Percentiles rank a stretch among this genome's conserved stretches.
These are phyloP conservation scores for Diglossa cyanea DNA, from an alignment of 2,797 vertebrate species.

Conservation along the genomic window DNA sequence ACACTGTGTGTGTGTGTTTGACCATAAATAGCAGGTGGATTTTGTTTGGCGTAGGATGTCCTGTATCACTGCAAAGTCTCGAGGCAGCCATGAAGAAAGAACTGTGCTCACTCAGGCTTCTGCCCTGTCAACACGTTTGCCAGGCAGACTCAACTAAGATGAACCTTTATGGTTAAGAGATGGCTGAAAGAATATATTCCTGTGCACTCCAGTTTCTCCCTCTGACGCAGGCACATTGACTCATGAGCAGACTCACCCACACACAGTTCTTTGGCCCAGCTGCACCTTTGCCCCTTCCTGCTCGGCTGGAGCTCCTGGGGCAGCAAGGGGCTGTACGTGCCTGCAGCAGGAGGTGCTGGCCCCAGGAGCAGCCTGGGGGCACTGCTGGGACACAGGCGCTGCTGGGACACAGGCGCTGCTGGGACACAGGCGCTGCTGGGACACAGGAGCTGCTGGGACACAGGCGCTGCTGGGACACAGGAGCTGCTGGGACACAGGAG, in stretches of 20 bases:
- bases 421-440: no score
- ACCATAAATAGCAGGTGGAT: not conserved
- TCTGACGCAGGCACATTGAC: rapidly evolving
- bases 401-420: not conserved
- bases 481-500: rapidly evolving
- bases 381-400: not conserved
- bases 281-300: not conserved
- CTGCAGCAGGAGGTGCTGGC: not conserved
- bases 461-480: no score
- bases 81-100: not conserved
- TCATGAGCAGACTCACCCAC: not conserved
- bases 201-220: not conserved
- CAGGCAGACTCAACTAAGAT: not conserved
- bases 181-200: not conserved
- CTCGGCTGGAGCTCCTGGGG: not conserved
- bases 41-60: not conserved
- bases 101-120: not conserved
- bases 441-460: no score
- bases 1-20: not conserved
- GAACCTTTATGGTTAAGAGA: not conserved
- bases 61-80: not conserved
- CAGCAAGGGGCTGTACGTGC: rapidly evolving
- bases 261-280: not conserved
- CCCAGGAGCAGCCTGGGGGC: not conserved
- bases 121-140: not conserved